Evolutionary conservation across 2,797 vertebrate genomes (phyloP).

Genomic region (Lemur catta): DNA sequence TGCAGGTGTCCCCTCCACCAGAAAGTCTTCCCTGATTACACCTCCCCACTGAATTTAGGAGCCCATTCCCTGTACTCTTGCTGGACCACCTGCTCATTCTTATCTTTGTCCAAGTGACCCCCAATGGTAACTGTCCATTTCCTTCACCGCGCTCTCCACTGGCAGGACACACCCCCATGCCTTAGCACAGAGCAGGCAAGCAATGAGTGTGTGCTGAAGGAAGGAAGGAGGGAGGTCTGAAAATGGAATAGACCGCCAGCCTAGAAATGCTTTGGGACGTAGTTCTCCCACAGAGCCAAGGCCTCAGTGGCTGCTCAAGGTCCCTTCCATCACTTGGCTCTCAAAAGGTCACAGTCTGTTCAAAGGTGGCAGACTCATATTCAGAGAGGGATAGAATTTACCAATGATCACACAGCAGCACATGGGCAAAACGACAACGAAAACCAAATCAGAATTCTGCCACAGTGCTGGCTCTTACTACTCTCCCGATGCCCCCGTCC

Average conservation of each 20-base stretch:
- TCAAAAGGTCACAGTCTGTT: neutral
- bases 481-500: neutral
- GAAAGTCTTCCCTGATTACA: neutral
- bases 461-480: neutral
- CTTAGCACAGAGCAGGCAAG: neutral
- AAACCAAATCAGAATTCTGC: neutral
- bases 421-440: rapidly evolving
- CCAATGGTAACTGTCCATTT: neutral
- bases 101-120: neutral
- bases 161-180: neutral
- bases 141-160: neutral
- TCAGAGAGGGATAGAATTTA: neutral
- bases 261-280: neutral
- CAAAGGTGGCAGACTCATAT: neutral
- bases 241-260: neutral
- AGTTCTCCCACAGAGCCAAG: neutral
- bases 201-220: neutral
- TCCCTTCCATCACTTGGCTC: neutral
- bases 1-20: neutral
- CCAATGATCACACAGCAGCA: neutral
- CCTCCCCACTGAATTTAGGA: too few species aligned
- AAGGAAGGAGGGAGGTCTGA: neutral
- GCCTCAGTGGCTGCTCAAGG: neutral
- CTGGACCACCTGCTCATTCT: neutral
- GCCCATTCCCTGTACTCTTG: neutral